These are phyloP conservation scores for Cryptus armator DNA, from an alignment of 2,888 invertebrate species.

Conservation along the genomic window DNA sequence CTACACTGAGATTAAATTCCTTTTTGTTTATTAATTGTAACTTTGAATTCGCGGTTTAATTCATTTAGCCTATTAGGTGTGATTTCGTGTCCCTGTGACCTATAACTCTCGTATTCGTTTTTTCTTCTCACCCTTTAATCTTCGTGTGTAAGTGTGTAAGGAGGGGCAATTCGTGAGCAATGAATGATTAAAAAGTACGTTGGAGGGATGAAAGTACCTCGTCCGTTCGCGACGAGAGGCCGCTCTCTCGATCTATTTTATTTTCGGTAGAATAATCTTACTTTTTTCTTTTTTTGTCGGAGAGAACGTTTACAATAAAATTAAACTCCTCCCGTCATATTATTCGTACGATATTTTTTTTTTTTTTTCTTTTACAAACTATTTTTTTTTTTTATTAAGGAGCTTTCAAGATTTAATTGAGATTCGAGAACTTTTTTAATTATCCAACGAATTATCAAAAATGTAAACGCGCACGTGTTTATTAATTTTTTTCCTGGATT, in stretches of 20 bases:
- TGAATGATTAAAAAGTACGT: conserved; percentile 75
- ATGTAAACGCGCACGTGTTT: conserved; percentile 63
- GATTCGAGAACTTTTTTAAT: conserved; percentile 59
- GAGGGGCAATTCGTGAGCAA: conserved; percentile 72
- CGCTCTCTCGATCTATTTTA: conserved; percentile 40
- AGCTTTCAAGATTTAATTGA: conserved; percentile 61
- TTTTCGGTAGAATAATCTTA: background rate
- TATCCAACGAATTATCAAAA: conserved; percentile 69
- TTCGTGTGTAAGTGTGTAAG: conserved; percentile 45
- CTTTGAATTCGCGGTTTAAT: conserved; percentile 56
- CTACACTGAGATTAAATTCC: conserved; percentile 42
- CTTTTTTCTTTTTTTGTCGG: conserved; percentile 6
- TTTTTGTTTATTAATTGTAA: conserved; percentile 53
- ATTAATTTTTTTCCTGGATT: conserved; percentile 13
- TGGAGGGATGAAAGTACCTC: conserved; percentile 73
- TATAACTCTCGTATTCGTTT: conserved; percentile 7
- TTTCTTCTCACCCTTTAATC: conserved; percentile 23
- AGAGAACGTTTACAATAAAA: conserved; percentile 38
- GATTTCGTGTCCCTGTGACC: conserved; percentile 49
- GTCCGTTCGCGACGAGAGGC: conserved; percentile 65
- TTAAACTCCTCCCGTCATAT: conserved; percentile 44
- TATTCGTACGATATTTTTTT: conserved; percentile 29
- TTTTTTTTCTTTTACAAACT: conserved; percentile 30
- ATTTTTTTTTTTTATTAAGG: conserved; percentile 43
- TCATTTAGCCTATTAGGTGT: conserved; percentile 58